phyloP scores from a whole-genome alignment of 2,888 invertebrate genomes.

The Cosmorhoe ocellata region DNA sequence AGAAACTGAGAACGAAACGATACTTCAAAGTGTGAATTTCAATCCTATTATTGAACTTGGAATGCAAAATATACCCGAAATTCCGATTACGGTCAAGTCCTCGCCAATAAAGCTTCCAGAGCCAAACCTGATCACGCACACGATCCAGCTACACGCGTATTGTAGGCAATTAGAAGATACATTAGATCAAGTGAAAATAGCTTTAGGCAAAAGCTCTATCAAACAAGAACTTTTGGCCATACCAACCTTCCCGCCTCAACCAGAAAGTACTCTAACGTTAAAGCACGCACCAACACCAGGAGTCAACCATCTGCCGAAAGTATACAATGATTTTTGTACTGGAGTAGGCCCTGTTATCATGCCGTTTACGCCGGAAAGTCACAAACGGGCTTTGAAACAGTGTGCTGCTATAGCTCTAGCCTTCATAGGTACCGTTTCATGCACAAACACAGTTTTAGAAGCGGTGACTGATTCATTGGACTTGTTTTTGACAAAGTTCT shows the following conservation, averaged over 20 bases:
- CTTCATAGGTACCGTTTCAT: slow-evolving; percentile 65
- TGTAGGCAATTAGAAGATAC: slow-evolving; percentile 61
- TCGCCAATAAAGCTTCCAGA: slow-evolving; percentile 72
- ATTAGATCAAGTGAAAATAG: slow-evolving; percentile 58
- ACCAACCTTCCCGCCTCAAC: slow-evolving; percentile 63
- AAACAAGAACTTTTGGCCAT: slow-evolving; percentile 64
- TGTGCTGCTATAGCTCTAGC: slow-evolving; percentile 74
- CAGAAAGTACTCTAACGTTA: slow-evolving; percentile 45
- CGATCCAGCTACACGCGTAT: slow-evolving; percentile 69
- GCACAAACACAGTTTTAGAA: slow-evolving; percentile 65
- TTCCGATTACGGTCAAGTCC: slow-evolving; percentile 72
- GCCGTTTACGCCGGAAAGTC: slow-evolving; percentile 75
- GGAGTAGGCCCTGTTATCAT: slow-evolving; percentile 68
- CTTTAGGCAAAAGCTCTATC: slow-evolving; percentile 42
- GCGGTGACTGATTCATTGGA: slow-evolving; percentile 69
- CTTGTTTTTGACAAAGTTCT: slow-evolving; percentile 69
- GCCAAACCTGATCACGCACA: slow-evolving; percentile 72
- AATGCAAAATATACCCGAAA: slow-evolving; percentile 78
- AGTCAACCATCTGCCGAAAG: slow-evolving; percentile 67
- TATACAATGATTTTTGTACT: slow-evolving; percentile 72
- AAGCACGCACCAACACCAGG: slow-evolving; percentile 64
- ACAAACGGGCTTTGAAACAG: slow-evolving; percentile 67
- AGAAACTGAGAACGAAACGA: slow-evolving; percentile 57
- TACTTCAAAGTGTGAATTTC: slow-evolving; percentile 72
- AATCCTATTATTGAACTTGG: slow-evolving; percentile 77